Evolutionary conservation across 2,888 invertebrate genomes (phyloP).

Genomic region (Schizaphis graminum): DNA sequence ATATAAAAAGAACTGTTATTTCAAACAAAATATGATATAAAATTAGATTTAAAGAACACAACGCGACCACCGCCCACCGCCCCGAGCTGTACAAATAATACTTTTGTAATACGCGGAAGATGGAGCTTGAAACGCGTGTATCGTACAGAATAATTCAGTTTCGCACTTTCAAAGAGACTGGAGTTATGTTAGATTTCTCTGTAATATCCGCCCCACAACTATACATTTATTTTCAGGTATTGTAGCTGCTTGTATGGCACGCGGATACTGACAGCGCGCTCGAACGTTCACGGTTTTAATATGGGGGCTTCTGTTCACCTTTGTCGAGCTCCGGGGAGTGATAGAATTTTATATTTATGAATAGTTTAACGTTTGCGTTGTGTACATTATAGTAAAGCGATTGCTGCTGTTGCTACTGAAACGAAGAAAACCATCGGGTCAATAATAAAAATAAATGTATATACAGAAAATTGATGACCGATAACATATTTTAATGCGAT

Average conservation of each 20-base stretch:
- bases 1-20: background rate
- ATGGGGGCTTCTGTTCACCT: background rate
- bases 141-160: constrained; percentile 18
- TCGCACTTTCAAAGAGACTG: constrained; percentile 24
- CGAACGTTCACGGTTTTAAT: constrained; percentile 2
- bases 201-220: background rate
- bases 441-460: background rate
- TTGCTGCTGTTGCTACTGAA: background rate
- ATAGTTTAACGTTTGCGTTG: background rate
- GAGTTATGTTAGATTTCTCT: constrained; percentile 28
- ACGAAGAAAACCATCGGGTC: background rate
- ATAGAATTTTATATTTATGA: background rate
- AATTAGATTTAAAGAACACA: constrained; percentile 21
- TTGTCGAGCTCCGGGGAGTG: constrained; percentile 12
- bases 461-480: constrained; percentile 18
- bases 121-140: background rate
- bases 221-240: background rate
- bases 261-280: background rate
- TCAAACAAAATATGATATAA: background rate
- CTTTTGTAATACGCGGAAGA: constrained; percentile 15
- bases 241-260: background rate
- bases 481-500: constrained; percentile 1
- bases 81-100: background rate
- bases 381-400: background rate
- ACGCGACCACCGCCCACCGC: background rate